Percentiles rank a stretch among this genome's conserved stretches.
Conservation (phyloP, 2,888 invertebrate genomes). For the Dryobota labecula region DNA sequence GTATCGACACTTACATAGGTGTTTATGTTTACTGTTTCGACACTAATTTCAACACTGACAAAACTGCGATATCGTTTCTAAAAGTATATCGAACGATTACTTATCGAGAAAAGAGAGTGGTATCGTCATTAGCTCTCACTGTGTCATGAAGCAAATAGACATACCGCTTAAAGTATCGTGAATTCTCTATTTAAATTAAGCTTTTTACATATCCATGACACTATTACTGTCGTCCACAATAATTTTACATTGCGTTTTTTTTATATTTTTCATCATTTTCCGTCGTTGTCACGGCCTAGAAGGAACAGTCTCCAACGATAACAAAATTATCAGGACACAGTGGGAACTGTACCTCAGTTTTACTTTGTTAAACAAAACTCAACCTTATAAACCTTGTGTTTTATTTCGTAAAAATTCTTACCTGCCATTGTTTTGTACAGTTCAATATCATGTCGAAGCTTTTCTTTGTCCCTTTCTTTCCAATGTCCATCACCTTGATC, state of each 20-base stretch:
- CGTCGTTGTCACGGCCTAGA: neutral
- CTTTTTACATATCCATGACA: neutral
- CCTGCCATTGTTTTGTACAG: conserved; percentile 82
- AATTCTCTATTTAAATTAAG: neutral
- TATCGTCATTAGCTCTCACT: neutral
- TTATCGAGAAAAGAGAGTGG: neutral
- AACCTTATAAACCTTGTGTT: neutral
- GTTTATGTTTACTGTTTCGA: neutral
- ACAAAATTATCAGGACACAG: neutral
- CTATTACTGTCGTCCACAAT: neutral
- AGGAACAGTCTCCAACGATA: neutral
- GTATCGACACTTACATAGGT: neutral
- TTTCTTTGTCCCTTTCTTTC: conserved; percentile 81
- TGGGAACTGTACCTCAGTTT: neutral
- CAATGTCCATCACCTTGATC: conserved; percentile 85
- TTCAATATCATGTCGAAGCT: conserved; percentile 79
- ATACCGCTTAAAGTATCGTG: neutral
- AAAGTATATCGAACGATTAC: conserved; percentile 2
- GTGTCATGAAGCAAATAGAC: conserved; percentile 5
- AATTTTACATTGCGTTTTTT: neutral
- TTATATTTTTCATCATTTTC: neutral
- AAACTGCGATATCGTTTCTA: neutral
- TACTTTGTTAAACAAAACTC: neutral
- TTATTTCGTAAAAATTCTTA: conserved; percentile 61
- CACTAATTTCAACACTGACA: neutral